Evolutionary conservation across 2,888 invertebrate species (phyloP), one percentile per base, ranked within the genome.

Genomic region (Scrobipalpa atriplicella): DNA sequence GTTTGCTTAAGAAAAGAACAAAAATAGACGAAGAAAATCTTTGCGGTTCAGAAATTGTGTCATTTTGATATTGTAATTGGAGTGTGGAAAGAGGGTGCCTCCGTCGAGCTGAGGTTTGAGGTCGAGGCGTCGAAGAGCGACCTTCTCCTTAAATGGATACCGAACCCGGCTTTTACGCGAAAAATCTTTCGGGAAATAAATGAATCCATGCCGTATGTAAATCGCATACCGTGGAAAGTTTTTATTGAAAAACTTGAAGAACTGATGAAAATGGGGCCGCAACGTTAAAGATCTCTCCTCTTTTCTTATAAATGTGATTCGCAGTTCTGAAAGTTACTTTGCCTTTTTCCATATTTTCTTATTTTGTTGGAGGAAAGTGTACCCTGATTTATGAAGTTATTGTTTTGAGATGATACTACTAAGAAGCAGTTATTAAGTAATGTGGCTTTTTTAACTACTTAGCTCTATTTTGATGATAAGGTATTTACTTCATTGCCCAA

Each of bases 191-290:
- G 83, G 82, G 84, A 88, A 90, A 90, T 89, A 88, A 90, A 89
- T 89, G 90, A 90, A 89, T 88, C 89, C 87, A 87, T 87, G 87
- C 87, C 88, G 90, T 91, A 90, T 90, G 90, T 89, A 90, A 92
- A 90, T 91, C 86, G 86, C 85, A 85, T 83, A 80, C 82, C 85
- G 85, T 84, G 79, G 83, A 88, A 91, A 91, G 90, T 91, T 92
- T 92, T 92, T 92, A 92, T 92, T 92, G 90, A 91, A 92, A 92
- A 92, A 92, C 90, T 91, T 92, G 87, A 90, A 82, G 85, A 85
- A 85, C 87, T 88, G 87, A 90, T 90, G 90, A 89, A 90, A 91
- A 90, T 89, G 89, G 86, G 86, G 82, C 81, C 81, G 86, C 84
- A 79, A 83, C 86, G 84, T 83, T 85, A 85, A 87, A 87, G 86